Percentiles rank a stretch among this genome's conserved stretches.
Evolutionary conservation across 2,797 vertebrate species (phyloP).

Genomic region (Delichon dasypus): DNA sequence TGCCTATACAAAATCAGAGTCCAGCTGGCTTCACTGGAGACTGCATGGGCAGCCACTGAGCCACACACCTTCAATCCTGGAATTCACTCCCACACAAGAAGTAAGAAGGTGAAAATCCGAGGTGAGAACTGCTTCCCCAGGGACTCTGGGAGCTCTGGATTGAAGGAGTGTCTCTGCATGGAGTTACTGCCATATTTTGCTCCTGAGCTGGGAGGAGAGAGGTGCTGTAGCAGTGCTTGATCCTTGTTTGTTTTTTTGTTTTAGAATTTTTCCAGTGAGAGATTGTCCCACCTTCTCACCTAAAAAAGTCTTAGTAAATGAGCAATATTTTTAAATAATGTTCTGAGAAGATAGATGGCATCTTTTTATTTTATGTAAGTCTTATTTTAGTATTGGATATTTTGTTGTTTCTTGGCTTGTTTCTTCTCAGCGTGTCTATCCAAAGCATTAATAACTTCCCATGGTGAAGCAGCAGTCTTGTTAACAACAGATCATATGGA

Average conservation of each 20-base stretch:
- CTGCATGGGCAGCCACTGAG: not conserved
- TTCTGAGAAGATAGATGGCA: not conserved
- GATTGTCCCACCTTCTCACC: not conserved
- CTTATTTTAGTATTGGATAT: not conserved
- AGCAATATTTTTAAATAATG: not conserved
- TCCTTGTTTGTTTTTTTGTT: not conserved
- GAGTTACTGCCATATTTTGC: accelerated
- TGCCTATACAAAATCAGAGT: not conserved
- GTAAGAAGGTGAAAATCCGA: not conserved
- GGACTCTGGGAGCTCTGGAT: not conserved
- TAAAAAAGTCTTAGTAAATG: not conserved
- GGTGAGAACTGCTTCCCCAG: not conserved
- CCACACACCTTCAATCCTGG: not conserved
- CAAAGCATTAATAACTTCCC: not conserved
- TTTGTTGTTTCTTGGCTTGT: not conserved
- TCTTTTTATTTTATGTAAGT: not conserved
- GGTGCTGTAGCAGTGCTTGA: not conserved
- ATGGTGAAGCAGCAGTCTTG: not conserved
- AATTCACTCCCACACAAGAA: not conserved
- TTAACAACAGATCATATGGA: not conserved
- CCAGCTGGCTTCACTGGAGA: not conserved
- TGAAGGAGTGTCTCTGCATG: not conserved
- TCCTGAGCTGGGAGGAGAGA: not conserved
- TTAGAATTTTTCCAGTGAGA: not conserved
- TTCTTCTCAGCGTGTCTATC: not conserved